Percentiles rank a stretch among this genome's conserved stretches.
These are phyloP conservation scores for Phrynosoma blainvillii DNA, from an alignment of 2,113 vertebrate species.

Conservation along the genomic window DNA sequence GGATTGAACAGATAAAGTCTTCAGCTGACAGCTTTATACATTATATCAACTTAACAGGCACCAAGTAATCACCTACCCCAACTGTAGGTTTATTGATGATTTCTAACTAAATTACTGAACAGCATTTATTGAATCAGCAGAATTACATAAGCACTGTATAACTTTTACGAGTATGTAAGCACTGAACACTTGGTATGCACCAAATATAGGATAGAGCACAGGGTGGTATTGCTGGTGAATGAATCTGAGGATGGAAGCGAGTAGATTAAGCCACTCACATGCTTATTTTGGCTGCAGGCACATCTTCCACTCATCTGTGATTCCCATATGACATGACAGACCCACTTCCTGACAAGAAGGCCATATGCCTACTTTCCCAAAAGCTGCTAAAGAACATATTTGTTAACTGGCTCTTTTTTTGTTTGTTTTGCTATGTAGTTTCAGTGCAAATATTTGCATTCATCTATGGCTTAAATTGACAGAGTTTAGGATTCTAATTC, in stretches of 20 bases:
- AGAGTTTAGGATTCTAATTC: constrained; percentile 36
- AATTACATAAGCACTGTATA: too few relatives aligned
- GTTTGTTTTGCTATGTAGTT: constrained; percentile 46
- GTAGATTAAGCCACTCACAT: neutral
- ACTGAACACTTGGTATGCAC: too few relatives aligned
- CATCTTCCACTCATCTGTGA: constrained; percentile 26
- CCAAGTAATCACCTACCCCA: neutral
- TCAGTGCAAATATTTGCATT: constrained; percentile 32
- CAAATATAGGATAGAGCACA: neutral
- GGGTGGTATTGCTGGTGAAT: constrained; percentile 10
- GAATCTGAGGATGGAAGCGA: constrained; percentile 14
- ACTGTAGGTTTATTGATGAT: neutral
- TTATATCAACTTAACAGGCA: neutral
- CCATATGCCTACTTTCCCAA: neutral
- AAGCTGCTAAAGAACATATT: constrained; percentile 49
- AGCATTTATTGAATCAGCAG: neutral
- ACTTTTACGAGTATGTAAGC: too few relatives aligned
- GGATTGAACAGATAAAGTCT: neutral
- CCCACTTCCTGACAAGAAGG: neutral
- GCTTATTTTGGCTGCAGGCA: constrained; percentile 14
- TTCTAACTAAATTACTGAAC: neutral
- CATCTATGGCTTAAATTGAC: constrained; percentile 28
- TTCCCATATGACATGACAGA: constrained; percentile 5
- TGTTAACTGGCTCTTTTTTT: constrained; percentile 54
- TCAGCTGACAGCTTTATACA: neutral